Percentiles rank a stretch among this genome's conserved stretches.
These are phyloP conservation scores for Dermolepida albohirtum DNA, from an alignment of 2,888 invertebrate genomes.

Conservation along the genomic window DNA sequence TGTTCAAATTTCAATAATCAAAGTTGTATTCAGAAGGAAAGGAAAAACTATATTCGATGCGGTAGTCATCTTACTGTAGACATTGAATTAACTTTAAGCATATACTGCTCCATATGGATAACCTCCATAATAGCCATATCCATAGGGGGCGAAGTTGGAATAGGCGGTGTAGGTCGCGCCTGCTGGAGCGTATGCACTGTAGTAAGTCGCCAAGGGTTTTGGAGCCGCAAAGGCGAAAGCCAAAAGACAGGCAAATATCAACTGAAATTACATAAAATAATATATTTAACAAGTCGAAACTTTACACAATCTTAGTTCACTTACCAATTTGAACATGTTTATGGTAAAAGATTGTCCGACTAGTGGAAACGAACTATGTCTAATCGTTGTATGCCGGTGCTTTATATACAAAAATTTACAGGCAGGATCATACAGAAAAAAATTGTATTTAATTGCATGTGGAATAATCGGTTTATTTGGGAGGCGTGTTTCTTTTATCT, in stretches of 20 bases:
- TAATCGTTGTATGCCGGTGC: background rate
- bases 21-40: no score
- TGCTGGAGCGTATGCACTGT: conserved; percentile 36
- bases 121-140: conserved; percentile 20
- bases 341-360: background rate
- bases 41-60: no score
- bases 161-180: conserved; percentile 25
- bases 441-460: no score
- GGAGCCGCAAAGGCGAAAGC: conserved; percentile 47
- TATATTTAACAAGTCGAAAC: background rate
- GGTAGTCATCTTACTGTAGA: no score
- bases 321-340: conserved; percentile 34
- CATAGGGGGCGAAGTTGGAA: conserved; percentile 18
- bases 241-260: conserved; percentile 45
- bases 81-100: background rate
- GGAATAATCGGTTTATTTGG: no score
- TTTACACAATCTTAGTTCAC: background rate
- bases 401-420: conserved; percentile 21
- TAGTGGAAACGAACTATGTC: conserved; percentile 17
- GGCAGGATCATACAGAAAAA: background rate
- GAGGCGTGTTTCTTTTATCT: no score
- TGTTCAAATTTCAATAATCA: no score
- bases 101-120: conserved; percentile 19
- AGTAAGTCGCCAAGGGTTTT: conserved; percentile 43
- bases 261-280: conserved; percentile 39